Base-by-base conservation (phyloP, 2,888 invertebrate genomes). In the Elegia similella region DNA sequence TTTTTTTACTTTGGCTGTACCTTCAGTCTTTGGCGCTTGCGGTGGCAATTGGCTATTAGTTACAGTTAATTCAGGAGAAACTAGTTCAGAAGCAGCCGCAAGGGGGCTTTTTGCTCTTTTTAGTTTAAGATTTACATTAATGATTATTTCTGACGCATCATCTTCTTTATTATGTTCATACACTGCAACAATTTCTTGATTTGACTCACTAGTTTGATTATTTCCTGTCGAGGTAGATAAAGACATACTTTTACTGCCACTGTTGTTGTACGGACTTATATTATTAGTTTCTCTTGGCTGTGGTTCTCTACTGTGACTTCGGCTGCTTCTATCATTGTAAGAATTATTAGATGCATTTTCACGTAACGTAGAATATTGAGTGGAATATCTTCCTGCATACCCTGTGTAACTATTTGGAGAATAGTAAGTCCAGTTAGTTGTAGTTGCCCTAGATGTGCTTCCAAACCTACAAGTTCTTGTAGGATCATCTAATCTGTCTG, bases 401-500 rank as follows among this genome's bases (percentile, higher is more conserved):
- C 90, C 86, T 12, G 86, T 88, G 59, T 91, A 91, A 62, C 69
- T 87, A 64, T 69, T 84, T 56, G 90, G 87, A 43, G 94, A 83
- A 72, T 94, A 95, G 46, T 94, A 92, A 1, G 94, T 92, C 95
- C 95, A 95, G 58, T 94, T 93, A 6, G 93, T 87, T 6, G 92
- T 82, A 56, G 92, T 92, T 1, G 94, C 85, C 68, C 94, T 92
- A n/a, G 93, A 92, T 8, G 93, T 89, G 61, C 83, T 84, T 16
- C 83, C 88, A 81, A 93, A 95, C 67, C 95, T 86, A 52, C 95
- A 93, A 50, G 92, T 92, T 64, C 95, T 92, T 1, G 95, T 94
- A 0, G 94, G 87, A 66, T 95, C 95, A 63, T 95, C 95, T 70
- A 94, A 72, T 55, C 95, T 89, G 73, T 96, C 96, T 0, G 95